phyloP scores from a whole-genome alignment of 2,797 vertebrate genomes.

The Erithacus rubecula region DNA sequence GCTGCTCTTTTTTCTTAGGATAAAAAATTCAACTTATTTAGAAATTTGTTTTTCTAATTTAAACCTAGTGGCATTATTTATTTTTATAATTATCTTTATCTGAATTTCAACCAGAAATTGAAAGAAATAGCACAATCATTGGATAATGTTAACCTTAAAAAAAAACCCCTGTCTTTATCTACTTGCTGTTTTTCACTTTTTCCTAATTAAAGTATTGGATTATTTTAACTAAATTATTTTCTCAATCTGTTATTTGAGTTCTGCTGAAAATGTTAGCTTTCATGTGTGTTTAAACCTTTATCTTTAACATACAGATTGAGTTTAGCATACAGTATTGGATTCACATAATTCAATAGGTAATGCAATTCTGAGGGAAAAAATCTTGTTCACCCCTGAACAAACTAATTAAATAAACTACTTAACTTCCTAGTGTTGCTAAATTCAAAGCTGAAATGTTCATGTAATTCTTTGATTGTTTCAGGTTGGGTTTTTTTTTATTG shows the following conservation, averaged over 20 bases:
- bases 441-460: neutral
- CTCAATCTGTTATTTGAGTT: slow-evolving; percentile 64
- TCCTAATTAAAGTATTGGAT: slow-evolving; percentile 71
- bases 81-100: slow-evolving; percentile 73
- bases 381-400: neutral
- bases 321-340: slow-evolving; percentile 15
- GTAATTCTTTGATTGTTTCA: neutral
- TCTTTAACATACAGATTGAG: slow-evolving; percentile 59
- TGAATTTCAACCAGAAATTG: slow-evolving; percentile 68
- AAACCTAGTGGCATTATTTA: slow-evolving; percentile 29
- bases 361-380: slow-evolving; percentile 5
- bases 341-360: slow-evolving; percentile 43
- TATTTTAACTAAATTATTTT: slow-evolving; percentile 71
- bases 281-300: slow-evolving; percentile 70
- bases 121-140: slow-evolving; percentile 63
- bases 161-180: slow-evolving; percentile 54
- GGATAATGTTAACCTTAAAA: slow-evolving; percentile 28
- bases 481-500: neutral
- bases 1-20: slow-evolving; percentile 19
- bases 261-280: slow-evolving; percentile 50
- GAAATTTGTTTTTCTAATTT: slow-evolving; percentile 51
- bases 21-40: slow-evolving; percentile 23
- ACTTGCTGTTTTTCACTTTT: slow-evolving; percentile 51
- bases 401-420: slow-evolving; percentile 60
- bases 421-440: neutral